phyloP scores from a whole-genome alignment of 2,797 vertebrate genomes.

The Sylvilagus floridanus region DNA sequence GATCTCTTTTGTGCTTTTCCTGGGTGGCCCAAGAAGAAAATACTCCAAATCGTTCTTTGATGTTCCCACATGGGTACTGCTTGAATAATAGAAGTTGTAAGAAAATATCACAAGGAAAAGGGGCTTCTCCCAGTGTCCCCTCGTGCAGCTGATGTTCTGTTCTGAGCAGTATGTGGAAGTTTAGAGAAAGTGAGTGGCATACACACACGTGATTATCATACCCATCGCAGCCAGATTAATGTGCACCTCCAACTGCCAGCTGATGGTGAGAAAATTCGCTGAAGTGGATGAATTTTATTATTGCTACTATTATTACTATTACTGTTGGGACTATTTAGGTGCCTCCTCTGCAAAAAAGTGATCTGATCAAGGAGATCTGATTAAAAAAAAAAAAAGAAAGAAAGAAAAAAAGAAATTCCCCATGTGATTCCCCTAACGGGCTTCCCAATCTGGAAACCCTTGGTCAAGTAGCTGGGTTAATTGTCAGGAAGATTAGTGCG shows the following conservation, averaged over 20 bases:
- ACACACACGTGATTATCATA: background rate
- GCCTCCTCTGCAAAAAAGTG: constrained; percentile 76
- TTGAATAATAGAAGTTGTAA: constrained; percentile 1
- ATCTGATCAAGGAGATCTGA: constrained; percentile 68
- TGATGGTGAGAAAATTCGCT: background rate
- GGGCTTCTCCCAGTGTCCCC: background rate
- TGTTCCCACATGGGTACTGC: constrained; percentile 19
- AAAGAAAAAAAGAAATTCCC: background rate
- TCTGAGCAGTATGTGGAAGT: background rate
- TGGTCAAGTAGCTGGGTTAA: constrained; percentile 69
- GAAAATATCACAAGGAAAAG: constrained; percentile 20
- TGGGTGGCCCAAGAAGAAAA: background rate
- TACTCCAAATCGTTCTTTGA: background rate
- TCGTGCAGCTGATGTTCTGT: background rate
- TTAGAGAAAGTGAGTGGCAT: background rate
- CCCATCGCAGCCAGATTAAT: background rate
- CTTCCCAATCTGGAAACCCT: constrained; percentile 54
- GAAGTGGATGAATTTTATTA: background rate
- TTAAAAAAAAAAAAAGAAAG: background rate
- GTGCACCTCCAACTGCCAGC: background rate
- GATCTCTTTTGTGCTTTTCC: constrained; percentile 45
- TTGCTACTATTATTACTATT: background rate
- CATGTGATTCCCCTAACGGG: constrained; percentile 52
- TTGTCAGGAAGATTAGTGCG: constrained; percentile 83
- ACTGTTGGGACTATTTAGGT: constrained; percentile 32